phyloP scores from a whole-genome alignment of 2,113 vertebrate genomes.

The Sinocyclocheilus maitianheensis region DNA sequence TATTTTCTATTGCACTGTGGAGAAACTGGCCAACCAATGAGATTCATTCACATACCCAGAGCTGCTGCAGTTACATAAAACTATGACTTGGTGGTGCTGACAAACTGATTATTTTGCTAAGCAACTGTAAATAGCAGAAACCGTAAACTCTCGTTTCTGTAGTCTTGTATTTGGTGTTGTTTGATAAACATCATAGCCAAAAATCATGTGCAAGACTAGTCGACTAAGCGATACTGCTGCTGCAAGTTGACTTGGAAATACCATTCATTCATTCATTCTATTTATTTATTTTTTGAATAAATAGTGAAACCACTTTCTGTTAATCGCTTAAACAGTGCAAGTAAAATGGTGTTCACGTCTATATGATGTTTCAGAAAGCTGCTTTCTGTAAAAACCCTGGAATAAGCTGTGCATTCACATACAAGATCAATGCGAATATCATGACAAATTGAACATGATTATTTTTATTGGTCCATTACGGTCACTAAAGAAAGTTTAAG shows the following conservation, averaged over 20 bases:
- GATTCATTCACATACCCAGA: not conserved
- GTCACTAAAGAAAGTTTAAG: not conserved
- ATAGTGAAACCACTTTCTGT: not conserved
- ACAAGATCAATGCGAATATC: not conserved
- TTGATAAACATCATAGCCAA: not conserved
- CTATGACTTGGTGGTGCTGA: too few relatives aligned
- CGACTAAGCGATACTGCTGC: not conserved
- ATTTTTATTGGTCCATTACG: too few relatives aligned
- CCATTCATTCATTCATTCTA: too few relatives aligned
- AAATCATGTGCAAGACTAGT: not conserved
- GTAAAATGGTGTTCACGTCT: not conserved
- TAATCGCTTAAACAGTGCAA: not conserved
- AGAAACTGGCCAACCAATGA: not conserved
- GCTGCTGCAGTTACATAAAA: not conserved
- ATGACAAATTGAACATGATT: too few relatives aligned
- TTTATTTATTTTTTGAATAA: too few relatives aligned
- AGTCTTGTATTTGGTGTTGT: not conserved
- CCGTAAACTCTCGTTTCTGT: not conserved
- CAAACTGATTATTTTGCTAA: too few relatives aligned
- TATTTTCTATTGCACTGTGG: not conserved
- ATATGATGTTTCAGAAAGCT: not conserved
- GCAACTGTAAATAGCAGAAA: too few relatives aligned
- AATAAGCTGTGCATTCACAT: not conserved
- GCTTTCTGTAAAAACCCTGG: not conserved
- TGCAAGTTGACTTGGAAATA: not conserved